Percentiles rank a stretch among this genome's conserved stretches.
Conservation (phyloP, 2,888 invertebrate species). For the Thymelicus acteon region DNA sequence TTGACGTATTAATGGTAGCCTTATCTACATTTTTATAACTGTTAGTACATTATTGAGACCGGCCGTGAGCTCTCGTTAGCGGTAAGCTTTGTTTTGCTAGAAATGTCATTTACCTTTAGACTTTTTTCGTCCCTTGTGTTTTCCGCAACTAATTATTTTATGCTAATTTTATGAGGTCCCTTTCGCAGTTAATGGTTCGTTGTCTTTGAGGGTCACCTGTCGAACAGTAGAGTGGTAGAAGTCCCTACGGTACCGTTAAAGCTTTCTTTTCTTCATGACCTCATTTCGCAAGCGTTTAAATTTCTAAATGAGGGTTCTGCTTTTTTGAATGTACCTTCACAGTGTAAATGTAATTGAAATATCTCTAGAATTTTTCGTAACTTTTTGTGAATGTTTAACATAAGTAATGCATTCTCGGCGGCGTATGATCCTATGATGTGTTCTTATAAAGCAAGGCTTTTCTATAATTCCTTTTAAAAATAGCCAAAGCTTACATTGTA, state of each 20-base stretch:
- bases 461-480: constrained; percentile 1
- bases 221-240: constrained; percentile 7
- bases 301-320: neutral
- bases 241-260: constrained; percentile 14
- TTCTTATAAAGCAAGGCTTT: constrained; percentile 22
- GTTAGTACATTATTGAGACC: too few species aligned
- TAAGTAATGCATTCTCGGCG: constrained; percentile 16
- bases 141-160: constrained; percentile 68
- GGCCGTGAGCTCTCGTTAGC: constrained; percentile 68
- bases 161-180: constrained; percentile 59
- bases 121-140: constrained; percentile 53
- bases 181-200: constrained; percentile 23
- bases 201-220: constrained; percentile 31
- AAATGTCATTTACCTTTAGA: constrained; percentile 40
- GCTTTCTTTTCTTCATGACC: constrained; percentile 20
- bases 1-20: too few species aligned
- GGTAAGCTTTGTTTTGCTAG: constrained; percentile 61
- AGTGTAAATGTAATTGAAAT: constrained; percentile 24
- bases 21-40: too few species aligned
- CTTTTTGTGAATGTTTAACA: constrained; percentile 10
- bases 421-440: constrained; percentile 20
- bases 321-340: neutral
- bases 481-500: neutral
- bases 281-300: constrained; percentile 5
- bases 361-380: constrained; percentile 13